Percentiles rank a stretch among this genome's conserved stretches.
phyloP scores from a whole-genome alignment of 2,113 vertebrate genomes.

The Python bivittatus region DNA sequence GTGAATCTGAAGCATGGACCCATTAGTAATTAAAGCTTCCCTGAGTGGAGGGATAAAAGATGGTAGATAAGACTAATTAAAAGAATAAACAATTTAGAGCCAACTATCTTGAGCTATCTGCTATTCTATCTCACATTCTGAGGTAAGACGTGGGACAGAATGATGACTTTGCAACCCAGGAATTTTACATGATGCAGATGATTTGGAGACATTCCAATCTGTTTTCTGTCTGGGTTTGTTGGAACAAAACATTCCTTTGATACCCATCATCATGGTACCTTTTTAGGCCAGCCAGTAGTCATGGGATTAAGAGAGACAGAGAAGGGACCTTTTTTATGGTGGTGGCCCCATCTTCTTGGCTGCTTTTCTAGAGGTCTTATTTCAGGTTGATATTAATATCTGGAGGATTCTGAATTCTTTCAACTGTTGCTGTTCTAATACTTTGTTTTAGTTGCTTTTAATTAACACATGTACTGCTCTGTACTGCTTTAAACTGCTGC shows the following conservation, averaged over 20 bases:
- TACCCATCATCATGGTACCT: not conserved
- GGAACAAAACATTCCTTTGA: not conserved
- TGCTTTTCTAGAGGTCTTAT: not conserved
- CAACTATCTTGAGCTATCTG: not conserved
- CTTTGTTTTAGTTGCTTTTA: not conserved
- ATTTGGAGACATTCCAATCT: not conserved
- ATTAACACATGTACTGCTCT: not conserved
- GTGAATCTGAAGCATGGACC: not conserved
- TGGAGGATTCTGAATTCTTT: not conserved
- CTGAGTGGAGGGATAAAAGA: not conserved
- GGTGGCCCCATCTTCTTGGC: not conserved
- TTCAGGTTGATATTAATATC: not conserved
- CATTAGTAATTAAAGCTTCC: not conserved
- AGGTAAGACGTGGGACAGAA: too few relatives aligned
- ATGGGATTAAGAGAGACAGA: not conserved
- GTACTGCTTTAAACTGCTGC: not conserved
- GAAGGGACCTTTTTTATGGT: not conserved
- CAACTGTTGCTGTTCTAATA: not conserved
- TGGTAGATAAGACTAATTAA: not conserved
- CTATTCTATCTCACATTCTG: not conserved
- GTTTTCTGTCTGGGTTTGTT: not conserved
- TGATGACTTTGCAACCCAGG: not conserved
- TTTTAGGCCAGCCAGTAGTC: not conserved
- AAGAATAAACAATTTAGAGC: not conserved
- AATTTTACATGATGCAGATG: not conserved